phyloP scores from a whole-genome alignment of 2,113 vertebrate species.

The Tichodroma muraria region DNA sequence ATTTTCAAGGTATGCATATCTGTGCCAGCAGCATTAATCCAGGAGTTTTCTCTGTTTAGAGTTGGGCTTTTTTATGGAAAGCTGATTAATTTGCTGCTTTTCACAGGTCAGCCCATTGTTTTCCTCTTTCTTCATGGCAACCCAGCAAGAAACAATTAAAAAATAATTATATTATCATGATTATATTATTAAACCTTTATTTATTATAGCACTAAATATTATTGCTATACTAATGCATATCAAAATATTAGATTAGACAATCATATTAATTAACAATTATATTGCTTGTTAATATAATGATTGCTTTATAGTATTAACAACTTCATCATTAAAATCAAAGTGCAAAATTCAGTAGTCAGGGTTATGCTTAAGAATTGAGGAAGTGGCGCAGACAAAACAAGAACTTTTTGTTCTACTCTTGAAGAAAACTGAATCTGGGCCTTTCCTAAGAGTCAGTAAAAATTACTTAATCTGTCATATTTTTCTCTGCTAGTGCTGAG shows the following conservation, averaged over 20 bases:
- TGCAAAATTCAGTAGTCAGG: background rate
- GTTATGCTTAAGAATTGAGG: background rate
- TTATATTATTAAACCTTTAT: no score
- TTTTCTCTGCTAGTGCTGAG: background rate
- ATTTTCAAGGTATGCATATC: background rate
- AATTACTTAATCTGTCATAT: background rate
- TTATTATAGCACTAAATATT: background rate
- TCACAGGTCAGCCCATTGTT: background rate
- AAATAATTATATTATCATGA: background rate
- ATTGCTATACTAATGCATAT: background rate
- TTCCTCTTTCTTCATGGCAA: background rate
- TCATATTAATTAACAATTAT: background rate
- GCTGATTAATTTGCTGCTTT: background rate
- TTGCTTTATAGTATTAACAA: background rate
- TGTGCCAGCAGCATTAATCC: background rate
- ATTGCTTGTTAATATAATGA: background rate
- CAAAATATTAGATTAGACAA: background rate
- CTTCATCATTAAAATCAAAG: background rate
- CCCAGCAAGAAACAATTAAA: background rate
- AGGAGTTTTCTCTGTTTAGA: background rate
- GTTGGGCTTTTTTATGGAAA: background rate
- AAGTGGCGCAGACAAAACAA: background rate
- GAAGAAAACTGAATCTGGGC: background rate
- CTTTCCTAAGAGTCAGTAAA: background rate
- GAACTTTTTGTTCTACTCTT: background rate